Evolutionary conservation across 1,140 invertebrate species (phyloP), one percentile per base, ranked within the genome.

Genomic region (Asobara japonica): DNA sequence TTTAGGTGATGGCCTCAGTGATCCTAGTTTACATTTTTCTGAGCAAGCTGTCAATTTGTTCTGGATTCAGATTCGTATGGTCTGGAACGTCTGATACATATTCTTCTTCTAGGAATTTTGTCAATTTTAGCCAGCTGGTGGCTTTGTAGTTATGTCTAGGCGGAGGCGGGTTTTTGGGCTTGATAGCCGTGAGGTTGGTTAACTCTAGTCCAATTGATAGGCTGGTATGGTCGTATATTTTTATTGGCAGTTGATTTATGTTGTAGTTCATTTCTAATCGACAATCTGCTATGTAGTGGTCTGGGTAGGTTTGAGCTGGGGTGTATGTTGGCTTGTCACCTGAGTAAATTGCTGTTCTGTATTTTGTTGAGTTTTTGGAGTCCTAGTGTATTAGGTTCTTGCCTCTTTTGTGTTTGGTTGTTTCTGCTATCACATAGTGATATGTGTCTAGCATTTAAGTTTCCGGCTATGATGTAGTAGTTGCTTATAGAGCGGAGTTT

Each of bases 61-160:
- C n/a, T n/a, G n/a, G n/a, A n/a, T n/a, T n/a, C n/a, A n/a, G n/a
- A n/a, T n/a, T n/a, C n/a, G n/a, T n/a, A 36, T 36, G 5, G 5
- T 36, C 11, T 36, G 31, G 31, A 36, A 36, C 31, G 5, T 6
- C 31, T 5, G 31, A 6, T 36, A 6, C 5, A 36, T 36, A 36
- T 6, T 36, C 11, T 36, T 36, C 31, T 6, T 36, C 11, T 36
- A 36, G 31, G 11, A 6, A 36, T 36, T 36, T 11, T 5, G 31
- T 36, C 5, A 36, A 6, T 36, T 36, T 36, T 11, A 5, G 5
- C 31, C 31, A 36, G 31, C 11, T 36, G 5, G 11, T 79, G 74
- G 74, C 74, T 79, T 77, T 76, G 74, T 77, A 75, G 10, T 27
- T 27, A 27, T n/a, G n/a, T n/a, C n/a, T n/a, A n/a, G n/a, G n/a